These are phyloP conservation scores for Plestiodon gilberti DNA, from an alignment of 2,113 vertebrate species.

Conservation along the genomic window DNA sequence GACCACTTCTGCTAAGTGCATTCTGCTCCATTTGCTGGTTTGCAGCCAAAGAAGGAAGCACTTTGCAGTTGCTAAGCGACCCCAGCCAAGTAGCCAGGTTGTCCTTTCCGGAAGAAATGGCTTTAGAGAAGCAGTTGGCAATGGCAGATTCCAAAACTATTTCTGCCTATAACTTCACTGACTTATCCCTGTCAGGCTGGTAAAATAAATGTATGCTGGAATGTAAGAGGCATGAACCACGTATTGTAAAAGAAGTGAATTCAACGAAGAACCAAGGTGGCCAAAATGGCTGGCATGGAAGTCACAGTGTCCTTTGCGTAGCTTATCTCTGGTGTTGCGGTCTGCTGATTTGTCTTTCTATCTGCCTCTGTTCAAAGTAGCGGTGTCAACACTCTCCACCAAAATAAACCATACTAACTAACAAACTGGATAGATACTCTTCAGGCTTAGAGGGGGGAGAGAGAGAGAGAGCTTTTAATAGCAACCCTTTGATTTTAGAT, in stretches of 20 bases:
- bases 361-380: constrained; percentile 73
- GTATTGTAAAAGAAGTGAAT: not conserved
- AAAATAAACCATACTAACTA: constrained; percentile 87
- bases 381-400: constrained; percentile 84
- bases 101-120: not conserved
- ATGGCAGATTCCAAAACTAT: not conserved
- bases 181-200: not conserved
- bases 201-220: not conserved
- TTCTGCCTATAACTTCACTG: not conserved
- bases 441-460: constrained; percentile 77
- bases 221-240: not conserved
- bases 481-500: constrained; percentile 86
- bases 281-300: constrained; percentile 9
- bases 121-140: not conserved
- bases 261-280: not conserved
- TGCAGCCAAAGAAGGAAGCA: not conserved
- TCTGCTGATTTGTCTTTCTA: constrained; percentile 23
- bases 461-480: constrained; percentile 87
- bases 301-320: not conserved
- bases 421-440: constrained; percentile 71
- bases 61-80: not conserved
- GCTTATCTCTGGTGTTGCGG: constrained; percentile 24
- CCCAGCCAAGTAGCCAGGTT: not conserved
- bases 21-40: not conserved
- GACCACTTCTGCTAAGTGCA: too few relatives aligned